These are phyloP conservation scores for Semotilus atromaculatus DNA, from an alignment of 2,797 vertebrate genomes.

Conservation along the genomic window DNA sequence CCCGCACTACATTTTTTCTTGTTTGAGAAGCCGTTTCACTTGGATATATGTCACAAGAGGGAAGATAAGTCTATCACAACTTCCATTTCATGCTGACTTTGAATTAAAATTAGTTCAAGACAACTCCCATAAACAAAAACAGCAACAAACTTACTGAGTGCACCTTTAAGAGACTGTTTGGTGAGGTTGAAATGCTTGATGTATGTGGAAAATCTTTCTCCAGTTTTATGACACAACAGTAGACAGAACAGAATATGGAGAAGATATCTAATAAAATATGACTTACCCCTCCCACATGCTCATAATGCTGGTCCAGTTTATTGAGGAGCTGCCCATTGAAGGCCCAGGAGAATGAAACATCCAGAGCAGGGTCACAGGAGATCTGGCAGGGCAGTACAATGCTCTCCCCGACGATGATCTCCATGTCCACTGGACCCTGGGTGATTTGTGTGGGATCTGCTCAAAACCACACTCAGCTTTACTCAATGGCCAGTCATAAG, in stretches of 20 bases:
- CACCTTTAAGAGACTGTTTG: neutral
- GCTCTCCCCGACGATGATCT: slow-evolving; percentile 94
- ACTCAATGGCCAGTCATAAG: neutral
- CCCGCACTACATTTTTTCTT: neutral
- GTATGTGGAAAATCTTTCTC: neutral
- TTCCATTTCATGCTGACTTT: neutral
- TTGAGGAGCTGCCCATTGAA: slow-evolving; percentile 88
- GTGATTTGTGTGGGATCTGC: slow-evolving; percentile 92
- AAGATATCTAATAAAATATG: neutral
- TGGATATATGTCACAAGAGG: neutral
- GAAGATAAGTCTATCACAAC: neutral
- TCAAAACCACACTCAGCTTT: slow-evolving; percentile 38
- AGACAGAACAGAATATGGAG: neutral
- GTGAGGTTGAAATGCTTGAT: neutral
- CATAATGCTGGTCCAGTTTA: slow-evolving; percentile 89
- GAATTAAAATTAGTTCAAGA: neutral
- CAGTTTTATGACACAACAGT: neutral
- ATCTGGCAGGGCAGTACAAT: slow-evolving; percentile 93
- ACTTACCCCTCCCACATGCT: slow-evolving; percentile 94
- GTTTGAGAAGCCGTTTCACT: neutral
- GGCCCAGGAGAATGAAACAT: slow-evolving; percentile 93
- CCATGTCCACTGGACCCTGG: slow-evolving; percentile 89
- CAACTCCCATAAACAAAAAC: neutral
- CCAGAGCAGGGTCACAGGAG: slow-evolving; percentile 87
- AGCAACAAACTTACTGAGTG: neutral